A percentile compares a stretch with the other conserved stretches of the same genome.
Evolutionary conservation across 2,888 invertebrate genomes (phyloP).

Genomic region (Autographa pulchrina): DNA sequence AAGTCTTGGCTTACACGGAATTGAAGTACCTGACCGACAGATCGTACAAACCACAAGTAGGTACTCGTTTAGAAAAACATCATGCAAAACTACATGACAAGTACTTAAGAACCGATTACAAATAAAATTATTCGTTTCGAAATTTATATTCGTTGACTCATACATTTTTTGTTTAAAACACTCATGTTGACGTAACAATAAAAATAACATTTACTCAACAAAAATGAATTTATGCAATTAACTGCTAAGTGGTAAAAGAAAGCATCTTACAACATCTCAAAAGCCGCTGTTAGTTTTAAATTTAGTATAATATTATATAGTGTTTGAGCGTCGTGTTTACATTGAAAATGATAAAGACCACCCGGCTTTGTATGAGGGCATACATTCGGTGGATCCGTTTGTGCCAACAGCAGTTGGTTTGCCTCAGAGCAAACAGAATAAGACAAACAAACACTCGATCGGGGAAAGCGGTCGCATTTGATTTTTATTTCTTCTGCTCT

Average conservation of each 20-base stretch:
- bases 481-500: conserved; percentile 65
- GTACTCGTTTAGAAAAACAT: conserved; percentile 41
- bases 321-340: conserved; percentile 82
- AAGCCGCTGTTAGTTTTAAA: conserved; percentile 78
- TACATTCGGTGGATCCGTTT: conserved; percentile 73
- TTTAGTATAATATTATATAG: conserved; percentile 84
- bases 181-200: conserved; percentile 22
- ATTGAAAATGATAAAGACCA: conserved; percentile 88
- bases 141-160: conserved; percentile 13
- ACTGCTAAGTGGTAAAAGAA: conserved; percentile 58
- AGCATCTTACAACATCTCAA: conserved; percentile 53
- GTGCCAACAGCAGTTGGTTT: conserved; percentile 83
- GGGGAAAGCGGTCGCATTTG: conserved; percentile 79
- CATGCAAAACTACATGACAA: conserved; percentile 34
- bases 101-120: conserved; percentile 37
- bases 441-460: conserved; percentile 81
- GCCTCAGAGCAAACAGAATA: conserved; percentile 83
- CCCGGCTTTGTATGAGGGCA: conserved; percentile 79
- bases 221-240: conserved; percentile 49
- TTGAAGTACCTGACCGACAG: conserved; percentile 50
- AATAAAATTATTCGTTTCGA: conserved; percentile 26
- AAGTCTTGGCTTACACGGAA: conserved; percentile 62
- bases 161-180: conserved; percentile 26
- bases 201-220: conserved; percentile 34
- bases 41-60: conserved; percentile 36